These are phyloP conservation scores for Leptodactylus fuscus DNA, from an alignment of 2,113 vertebrate species.

Conservation along the genomic window DNA sequence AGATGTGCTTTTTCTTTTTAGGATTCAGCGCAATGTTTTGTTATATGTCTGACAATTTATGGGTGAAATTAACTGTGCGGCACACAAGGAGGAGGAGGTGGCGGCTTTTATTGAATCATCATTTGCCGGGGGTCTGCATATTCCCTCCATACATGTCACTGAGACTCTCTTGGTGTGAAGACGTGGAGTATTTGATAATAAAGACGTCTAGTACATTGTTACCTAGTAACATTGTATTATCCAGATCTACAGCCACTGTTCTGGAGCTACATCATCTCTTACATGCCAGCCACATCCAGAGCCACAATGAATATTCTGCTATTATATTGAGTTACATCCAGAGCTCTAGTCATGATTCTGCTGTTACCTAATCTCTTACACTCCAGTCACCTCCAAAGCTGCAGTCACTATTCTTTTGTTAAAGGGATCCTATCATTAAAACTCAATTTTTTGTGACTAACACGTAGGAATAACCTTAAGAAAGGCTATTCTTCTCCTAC, in stretches of 20 bases:
- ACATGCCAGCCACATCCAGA: background rate
- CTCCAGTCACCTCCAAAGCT: too few species aligned
- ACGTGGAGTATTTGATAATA: background rate
- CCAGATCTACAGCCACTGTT: background rate
- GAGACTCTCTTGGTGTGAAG: background rate
- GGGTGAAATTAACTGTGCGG: background rate
- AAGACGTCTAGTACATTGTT: background rate
- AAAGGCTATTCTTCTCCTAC: too few species aligned
- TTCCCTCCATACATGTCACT: background rate
- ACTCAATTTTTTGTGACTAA: too few species aligned
- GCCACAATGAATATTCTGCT: background rate
- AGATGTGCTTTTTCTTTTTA: constrained; percentile 43
- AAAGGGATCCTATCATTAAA: too few species aligned
- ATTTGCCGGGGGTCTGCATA: background rate
- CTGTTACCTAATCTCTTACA: too few species aligned
- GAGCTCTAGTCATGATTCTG: too few species aligned
- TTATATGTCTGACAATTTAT: constrained; percentile 27
- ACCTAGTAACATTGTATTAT: background rate
- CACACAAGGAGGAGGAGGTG: background rate
- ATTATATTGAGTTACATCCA: background rate
- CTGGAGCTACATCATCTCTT: background rate
- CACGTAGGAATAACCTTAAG: too few species aligned
- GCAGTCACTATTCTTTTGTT: too few species aligned
- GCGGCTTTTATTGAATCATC: background rate
- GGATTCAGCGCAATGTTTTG: constrained; percentile 30